Evolutionary conservation across 2,797 vertebrate species (phyloP).

Genomic region (Micrastur ruficollis): DNA sequence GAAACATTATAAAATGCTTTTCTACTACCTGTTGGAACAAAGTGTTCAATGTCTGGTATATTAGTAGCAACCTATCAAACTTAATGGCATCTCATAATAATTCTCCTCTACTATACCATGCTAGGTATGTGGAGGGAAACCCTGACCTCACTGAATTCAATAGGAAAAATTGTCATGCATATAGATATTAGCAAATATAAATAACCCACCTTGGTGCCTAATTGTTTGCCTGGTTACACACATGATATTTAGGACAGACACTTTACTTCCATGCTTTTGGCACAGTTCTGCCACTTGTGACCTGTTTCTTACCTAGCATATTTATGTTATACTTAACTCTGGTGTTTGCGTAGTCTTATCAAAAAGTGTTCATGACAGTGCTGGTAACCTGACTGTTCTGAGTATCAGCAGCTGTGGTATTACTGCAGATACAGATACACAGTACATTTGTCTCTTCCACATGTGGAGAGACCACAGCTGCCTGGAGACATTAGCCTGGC

Average conservation of each 20-base stretch:
- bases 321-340: background rate
- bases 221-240: background rate
- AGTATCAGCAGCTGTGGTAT: background rate
- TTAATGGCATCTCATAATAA: background rate
- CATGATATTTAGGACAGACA: fast-evolving
- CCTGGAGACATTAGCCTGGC: background rate
- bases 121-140: background rate
- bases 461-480: background rate
- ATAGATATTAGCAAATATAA: background rate
- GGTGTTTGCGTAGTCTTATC: background rate
- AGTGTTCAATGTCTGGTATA: background rate
- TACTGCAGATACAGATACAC: fast-evolving
- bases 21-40: background rate
- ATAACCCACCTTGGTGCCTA: background rate
- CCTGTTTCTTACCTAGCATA: background rate
- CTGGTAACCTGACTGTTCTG: background rate
- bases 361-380: background rate
- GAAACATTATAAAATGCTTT: background rate
- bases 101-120: background rate
- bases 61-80: background rate
- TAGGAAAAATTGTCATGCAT: background rate
- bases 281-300: background rate
- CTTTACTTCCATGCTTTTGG: background rate
- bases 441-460: background rate
- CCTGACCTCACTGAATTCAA: background rate